phyloP scores from a whole-genome alignment of 2,797 vertebrate genomes.

The Chaenodraco wilsoni region DNA sequence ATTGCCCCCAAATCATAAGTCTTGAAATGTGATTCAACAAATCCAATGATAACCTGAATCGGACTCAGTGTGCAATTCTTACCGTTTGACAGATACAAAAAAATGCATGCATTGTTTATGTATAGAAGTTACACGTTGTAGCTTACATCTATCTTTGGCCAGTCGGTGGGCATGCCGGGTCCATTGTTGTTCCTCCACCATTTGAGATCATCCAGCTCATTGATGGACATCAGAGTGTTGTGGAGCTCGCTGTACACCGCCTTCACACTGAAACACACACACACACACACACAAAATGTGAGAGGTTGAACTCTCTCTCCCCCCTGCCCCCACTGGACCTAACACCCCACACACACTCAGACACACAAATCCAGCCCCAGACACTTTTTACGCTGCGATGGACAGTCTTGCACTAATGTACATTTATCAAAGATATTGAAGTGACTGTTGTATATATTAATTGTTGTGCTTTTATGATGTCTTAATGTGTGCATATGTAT shows the following conservation, averaged over 20 bases:
- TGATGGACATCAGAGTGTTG: conserved; percentile 84
- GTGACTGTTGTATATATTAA: too few species aligned
- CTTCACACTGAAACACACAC: conserved; percentile 80
- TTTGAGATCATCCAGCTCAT: conserved; percentile 85
- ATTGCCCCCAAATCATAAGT: not conserved
- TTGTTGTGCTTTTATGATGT: too few species aligned
- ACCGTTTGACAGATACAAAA: not conserved
- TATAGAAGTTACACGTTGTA: not conserved
- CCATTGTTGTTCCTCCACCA: conserved; percentile 88
- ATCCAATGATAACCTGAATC: not conserved
- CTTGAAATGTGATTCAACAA: not conserved
- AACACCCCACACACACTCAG: too few species aligned
- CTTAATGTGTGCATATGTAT: too few species aligned
- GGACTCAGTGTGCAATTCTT: not conserved
- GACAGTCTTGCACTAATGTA: too few species aligned
- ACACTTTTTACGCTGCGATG: too few species aligned
- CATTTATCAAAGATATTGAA: too few species aligned
- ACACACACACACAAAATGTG: conserved; percentile 6
- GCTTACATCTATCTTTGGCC: conserved; percentile 86
- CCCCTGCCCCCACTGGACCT: too few species aligned
- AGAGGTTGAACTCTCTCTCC: too few species aligned
- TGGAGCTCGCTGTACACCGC: conserved; percentile 87
- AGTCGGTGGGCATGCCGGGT: conserved; percentile 88
- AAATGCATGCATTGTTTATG: not conserved
- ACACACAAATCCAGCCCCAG: too few species aligned